Base-by-base conservation (phyloP, 2,113 vertebrate species). In the Prochilodus magdalenae region DNA sequence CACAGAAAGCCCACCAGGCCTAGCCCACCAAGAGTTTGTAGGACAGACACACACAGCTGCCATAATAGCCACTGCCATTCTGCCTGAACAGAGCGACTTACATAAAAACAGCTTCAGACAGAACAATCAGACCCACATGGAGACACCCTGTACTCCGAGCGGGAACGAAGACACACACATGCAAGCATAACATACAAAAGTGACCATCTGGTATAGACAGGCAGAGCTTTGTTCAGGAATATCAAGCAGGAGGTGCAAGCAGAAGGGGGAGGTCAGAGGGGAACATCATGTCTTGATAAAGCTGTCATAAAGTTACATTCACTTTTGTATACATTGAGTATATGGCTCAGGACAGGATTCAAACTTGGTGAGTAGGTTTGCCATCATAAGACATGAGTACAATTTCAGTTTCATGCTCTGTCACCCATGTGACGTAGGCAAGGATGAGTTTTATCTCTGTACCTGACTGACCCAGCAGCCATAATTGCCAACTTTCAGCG, bases 81-180 rank as follows among this genome's bases (percentile, higher is more conserved):
- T 53, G 47, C 30, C 29, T 62, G 13, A 71, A 66, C 14, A 66
- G 60, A 27, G 29, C 40, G 15, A 22, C 40, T n/a, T 27, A 16
- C 20, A 51, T 55, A 18, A 75, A 55, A 80, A 80, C 55, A 47
- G 62, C 40, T 26, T 83, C 49, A 81, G 63, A 62, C 78, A 81
- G 75, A 85, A 85, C 81, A 83, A 83, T 85, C 66, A 82, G 75
- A 72, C 40, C 57, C 71, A 78, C 83, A 81, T 74, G 77, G 66
- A 83, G 77, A 72, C 62, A 75, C 79, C 49, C 75, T 72, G 26
- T 51, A 63, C 44, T 66, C 57, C 18, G 71, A 57, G 57, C 63
- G 59, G 30, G 47, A 80, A 75, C 36, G 40, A 80, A 70, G 36
- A 65, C 44, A 44, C 55, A 73, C 59, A 57, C 36, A 75, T 12